Conservation (phyloP, 2,113 vertebrate species). For the Etheostoma spectabile region DNA sequence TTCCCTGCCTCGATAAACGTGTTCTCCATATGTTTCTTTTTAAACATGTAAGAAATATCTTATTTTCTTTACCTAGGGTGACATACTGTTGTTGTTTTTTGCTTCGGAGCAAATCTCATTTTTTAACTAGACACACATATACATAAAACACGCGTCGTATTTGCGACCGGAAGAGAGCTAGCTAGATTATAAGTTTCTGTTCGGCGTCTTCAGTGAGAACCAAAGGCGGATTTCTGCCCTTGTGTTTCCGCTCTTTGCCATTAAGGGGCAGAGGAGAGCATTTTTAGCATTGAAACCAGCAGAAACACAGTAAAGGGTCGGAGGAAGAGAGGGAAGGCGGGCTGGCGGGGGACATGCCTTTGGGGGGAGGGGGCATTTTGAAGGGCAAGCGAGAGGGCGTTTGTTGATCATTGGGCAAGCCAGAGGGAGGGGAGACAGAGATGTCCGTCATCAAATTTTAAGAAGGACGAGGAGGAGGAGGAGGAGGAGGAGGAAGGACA, state of each 20-base stretch:
- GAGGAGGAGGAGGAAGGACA: conserved; percentile 36
- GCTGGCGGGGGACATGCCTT: conserved; percentile 20
- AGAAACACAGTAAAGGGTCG: conserved; percentile 53
- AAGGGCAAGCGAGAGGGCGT: conserved; percentile 62
- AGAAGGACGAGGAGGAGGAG: conserved; percentile 18
- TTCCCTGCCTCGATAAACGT: conserved; percentile 61
- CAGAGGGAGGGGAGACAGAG: conserved; percentile 35
- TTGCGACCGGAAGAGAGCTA: conserved; percentile 74
- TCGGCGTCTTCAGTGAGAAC: conserved; percentile 61
- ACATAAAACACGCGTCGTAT: conserved; percentile 66
- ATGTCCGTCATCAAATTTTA: conserved; percentile 57
- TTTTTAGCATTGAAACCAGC: conserved; percentile 65
- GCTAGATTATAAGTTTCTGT: conserved; percentile 73
- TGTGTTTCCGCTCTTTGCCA: conserved; percentile 53
- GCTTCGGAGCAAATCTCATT: conserved; percentile 53
- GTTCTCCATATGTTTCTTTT: conserved; percentile 53
- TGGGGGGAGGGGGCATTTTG: conserved; percentile 36
- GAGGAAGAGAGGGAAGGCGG: conserved; percentile 44
- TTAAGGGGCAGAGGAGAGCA: conserved; percentile 57
- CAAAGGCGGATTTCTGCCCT: conserved; percentile 48
- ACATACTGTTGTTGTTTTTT: conserved; percentile 16
- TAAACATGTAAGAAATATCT: conserved; percentile 56
- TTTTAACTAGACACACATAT: conserved; percentile 72
- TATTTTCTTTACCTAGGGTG: conserved; percentile 69
- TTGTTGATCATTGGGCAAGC: conserved; percentile 44